Base-by-base conservation (phyloP, 2,888 invertebrate species). In the Elmis aenea region DNA sequence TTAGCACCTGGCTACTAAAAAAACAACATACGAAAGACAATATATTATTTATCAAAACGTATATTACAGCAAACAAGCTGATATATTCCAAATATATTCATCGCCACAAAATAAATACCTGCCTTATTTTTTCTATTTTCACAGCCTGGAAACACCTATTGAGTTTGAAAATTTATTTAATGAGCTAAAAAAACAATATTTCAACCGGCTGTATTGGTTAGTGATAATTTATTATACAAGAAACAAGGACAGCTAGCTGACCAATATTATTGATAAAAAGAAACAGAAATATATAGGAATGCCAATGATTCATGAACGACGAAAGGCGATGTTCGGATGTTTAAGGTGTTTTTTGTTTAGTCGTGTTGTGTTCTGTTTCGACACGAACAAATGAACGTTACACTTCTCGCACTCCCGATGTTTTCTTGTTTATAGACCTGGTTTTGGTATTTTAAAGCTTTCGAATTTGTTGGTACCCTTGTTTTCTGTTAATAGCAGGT, bases 251-350 rank as follows among this genome's bases (percentile, higher is more conserved):
- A 43, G 48, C 35, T 26, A 32, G 43, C 45, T 30, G 24, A n/a
- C 13, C 18, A 10, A 23, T 13, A 10, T 9, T 24, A 13, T 34
- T 26, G 38, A 21, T 8, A 13, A 51, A 57, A 18, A 33, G 48
- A 52, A 54, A 54, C 34, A 45, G 43, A 32, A 27, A 45, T 30
- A 33, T 36, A 36, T 39, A 53, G 60, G 65, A 64, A 67, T 66
- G 61, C 64, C 62, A 58, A 62, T 66, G 67, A 66, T 67, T 66
- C 66, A 67, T 64, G 62, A 51, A 62, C 62, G 64, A 63, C 62
- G 61, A 67, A 65, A 64, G 64, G 58, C 64, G 59, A 64, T 63
- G 64, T 66, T 66, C 60, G 52, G 61, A 62, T 64, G 62, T 64
- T 65, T 64, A 61, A 64, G 52, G 54, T 54, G 49, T 51, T 51